Evolutionary conservation across 2,888 invertebrate genomes (phyloP).

Genomic region (Mesodorylaimus sp.): DNA sequence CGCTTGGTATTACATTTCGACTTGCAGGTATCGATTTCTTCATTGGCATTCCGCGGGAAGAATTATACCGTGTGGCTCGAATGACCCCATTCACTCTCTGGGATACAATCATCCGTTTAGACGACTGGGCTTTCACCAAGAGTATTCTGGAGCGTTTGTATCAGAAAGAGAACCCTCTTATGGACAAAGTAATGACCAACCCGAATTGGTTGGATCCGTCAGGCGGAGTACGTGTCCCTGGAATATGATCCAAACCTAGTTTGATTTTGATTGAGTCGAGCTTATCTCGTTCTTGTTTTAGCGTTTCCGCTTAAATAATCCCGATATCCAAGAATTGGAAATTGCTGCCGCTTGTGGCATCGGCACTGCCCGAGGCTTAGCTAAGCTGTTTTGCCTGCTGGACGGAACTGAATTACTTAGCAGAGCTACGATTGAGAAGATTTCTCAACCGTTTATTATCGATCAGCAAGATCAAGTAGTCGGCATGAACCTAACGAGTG

Average conservation of each 20-base stretch:
- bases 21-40: constrained; percentile 28
- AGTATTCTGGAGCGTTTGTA: not conserved
- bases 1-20: not conserved
- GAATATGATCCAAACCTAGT: too few species aligned
- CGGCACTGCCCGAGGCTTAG: not conserved
- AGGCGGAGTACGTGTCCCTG: too few species aligned
- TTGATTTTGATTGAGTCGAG: too few species aligned
- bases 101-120: constrained; percentile 19
- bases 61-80: constrained; percentile 25
- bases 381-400: not conserved
- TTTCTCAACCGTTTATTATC: not conserved
- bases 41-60: constrained; percentile 24
- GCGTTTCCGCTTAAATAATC: not conserved
- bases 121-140: not conserved
- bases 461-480: not conserved
- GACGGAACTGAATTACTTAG: not conserved
- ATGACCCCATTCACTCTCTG: constrained; percentile 19
- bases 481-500: not conserved
- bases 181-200: not conserved
- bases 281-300: not conserved
- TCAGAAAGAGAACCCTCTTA: not conserved
- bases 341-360: not conserved
- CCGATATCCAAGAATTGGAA: not conserved
- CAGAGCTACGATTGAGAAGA: not conserved
- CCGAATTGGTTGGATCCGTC: constrained; percentile 5